These are phyloP conservation scores for Melieria omissa DNA, from an alignment of 2,888 invertebrate species.

Conservation along the genomic window DNA sequence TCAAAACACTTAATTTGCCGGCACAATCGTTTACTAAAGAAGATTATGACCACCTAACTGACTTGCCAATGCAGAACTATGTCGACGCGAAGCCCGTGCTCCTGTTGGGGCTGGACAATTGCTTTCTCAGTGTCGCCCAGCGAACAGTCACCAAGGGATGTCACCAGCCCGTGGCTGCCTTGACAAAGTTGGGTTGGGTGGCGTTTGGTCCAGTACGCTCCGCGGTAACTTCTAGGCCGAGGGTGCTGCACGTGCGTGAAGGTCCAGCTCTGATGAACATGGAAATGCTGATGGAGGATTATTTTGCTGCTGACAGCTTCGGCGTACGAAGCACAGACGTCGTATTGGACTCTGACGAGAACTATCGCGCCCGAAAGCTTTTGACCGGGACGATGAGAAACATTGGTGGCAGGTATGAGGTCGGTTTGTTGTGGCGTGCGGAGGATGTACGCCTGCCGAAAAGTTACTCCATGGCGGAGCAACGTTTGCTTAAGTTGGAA, in stretches of 20 bases:
- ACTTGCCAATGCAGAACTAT: slow-evolving; percentile 10
- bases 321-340: too few relatives aligned
- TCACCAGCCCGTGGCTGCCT: too few relatives aligned
- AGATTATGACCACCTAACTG: neutral
- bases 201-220: too few relatives aligned
- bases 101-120: too few relatives aligned
- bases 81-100: neutral
- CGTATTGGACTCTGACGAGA: slow-evolving; percentile 13
- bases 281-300: too few relatives aligned
- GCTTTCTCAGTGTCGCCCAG: too few relatives aligned
- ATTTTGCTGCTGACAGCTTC: too few relatives aligned
- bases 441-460: slow-evolving; percentile 14
- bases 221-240: too few relatives aligned
- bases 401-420: slow-evolving; percentile 1
- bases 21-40: neutral
- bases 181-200: too few relatives aligned
- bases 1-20: slow-evolving; percentile 8
- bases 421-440: slow-evolving; percentile 3
- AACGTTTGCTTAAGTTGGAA: neutral
- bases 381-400: neutral
- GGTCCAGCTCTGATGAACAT: too few relatives aligned
- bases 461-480: slow-evolving; percentile 11
- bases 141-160: too few relatives aligned
- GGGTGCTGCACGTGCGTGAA: too few relatives aligned
- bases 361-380: neutral